Evolutionary conservation across 2,797 vertebrate species (phyloP).

Genomic region (Psittacula echo): DNA sequence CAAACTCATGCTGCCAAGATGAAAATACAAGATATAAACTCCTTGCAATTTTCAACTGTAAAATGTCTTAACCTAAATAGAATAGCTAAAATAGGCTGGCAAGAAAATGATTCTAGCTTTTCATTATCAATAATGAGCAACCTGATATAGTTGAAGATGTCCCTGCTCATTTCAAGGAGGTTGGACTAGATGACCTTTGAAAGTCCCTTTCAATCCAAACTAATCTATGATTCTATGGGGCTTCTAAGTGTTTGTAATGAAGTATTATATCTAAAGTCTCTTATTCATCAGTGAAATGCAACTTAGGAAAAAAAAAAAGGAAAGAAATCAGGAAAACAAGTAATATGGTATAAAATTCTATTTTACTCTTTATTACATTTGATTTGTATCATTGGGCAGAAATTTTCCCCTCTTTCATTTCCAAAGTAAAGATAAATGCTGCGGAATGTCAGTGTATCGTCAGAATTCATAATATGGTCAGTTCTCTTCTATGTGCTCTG

Average conservation of each 20-base stretch:
- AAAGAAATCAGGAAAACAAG: neutral
- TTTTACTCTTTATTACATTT: neutral
- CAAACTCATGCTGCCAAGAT: neutral
- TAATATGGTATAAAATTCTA: neutral
- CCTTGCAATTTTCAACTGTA: neutral
- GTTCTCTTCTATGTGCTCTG: neutral
- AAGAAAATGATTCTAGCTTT: slow-evolving; percentile 12
- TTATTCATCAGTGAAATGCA: neutral
- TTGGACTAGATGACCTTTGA: neutral
- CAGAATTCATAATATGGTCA: neutral
- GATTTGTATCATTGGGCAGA: neutral
- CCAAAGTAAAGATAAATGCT: neutral
- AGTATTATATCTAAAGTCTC: neutral
- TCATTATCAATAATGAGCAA: neutral
- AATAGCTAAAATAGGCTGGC: neutral
- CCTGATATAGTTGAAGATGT: neutral
- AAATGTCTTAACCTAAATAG: neutral
- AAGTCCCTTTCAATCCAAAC: neutral
- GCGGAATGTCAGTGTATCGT: neutral
- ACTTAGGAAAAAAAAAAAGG: neutral
- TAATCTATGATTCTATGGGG: neutral
- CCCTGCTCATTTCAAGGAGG: neutral
- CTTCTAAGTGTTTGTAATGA: neutral
- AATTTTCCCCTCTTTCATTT: neutral
- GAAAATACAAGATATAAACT: neutral